Base-by-base conservation (phyloP, 2,797 vertebrate species). In the Crax fasciolata region DNA sequence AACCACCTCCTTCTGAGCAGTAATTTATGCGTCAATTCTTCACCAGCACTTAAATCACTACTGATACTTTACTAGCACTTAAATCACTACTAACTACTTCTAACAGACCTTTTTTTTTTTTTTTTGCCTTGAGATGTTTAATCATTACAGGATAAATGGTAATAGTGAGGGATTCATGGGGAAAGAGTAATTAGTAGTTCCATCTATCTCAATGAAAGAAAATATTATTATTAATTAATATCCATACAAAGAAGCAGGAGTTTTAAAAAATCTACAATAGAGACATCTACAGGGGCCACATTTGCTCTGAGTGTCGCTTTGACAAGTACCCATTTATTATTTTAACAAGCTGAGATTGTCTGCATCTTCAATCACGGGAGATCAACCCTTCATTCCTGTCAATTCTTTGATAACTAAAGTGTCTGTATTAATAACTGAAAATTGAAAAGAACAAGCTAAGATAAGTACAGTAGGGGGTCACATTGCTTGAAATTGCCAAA, bases 181-280 rank as follows among this genome's bases (percentile, higher is more conserved):
- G 94, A 97, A 97, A 94, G 89, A 97, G 88, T 95, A 97, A 97
- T 98, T 97, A 98, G 94, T 75, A 93, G 96, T 97, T 94, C 91
- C 95, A 97, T 96, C 95, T 95, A 96, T 97, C 97, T 97, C 95
- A 91, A 94, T 98, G 96, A 98, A 97, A 96, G 95, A 97, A 96
- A 97, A 96, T 96, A 97, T 97, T 97, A 97, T 97, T 97, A 97
- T 98, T 97, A 98, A 98, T 98, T 97, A 97, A 97, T 97, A 97
- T 93, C 96, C 75, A 84, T 94, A 91, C 84, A 91, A 84, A 93
- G 93, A 77, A 96, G 93, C 91, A 95, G 93, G 93, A 95, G 90
- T 85, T 93, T 94, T 94, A n/a, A 74, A 97, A 97, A 95, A 91
- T 96, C 95, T 97, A 94, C 74, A 94, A 95, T 95, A 76, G 84